Evolutionary conservation across 2,113 vertebrate genomes (phyloP).

Genomic region (Equus przewalskii): DNA sequence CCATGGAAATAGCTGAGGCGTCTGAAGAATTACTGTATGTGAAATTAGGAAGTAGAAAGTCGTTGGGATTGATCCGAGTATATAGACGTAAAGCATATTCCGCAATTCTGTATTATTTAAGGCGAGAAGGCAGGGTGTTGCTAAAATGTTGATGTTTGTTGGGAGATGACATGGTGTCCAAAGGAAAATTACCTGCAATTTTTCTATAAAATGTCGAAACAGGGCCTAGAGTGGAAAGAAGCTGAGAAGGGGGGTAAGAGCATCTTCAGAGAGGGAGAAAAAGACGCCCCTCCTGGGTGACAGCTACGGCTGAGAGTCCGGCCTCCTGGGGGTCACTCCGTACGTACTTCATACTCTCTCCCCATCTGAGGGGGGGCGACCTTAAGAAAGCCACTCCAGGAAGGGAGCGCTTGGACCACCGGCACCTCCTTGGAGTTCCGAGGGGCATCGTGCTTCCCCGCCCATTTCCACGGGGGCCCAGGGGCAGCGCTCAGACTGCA

Average conservation of each 20-base stretch:
- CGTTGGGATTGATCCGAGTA: neutral
- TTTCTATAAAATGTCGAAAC: neutral
- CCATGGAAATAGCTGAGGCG: neutral
- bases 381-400: neutral
- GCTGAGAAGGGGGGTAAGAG: neutral
- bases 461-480: neutral
- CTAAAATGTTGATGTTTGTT: neutral
- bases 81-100: neutral
- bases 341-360: neutral
- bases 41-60: neutral
- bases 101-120: neutral
- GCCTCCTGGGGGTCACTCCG: neutral
- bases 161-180: neutral
- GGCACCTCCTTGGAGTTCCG: neutral
- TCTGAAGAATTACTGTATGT: neutral
- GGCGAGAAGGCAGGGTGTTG: neutral
- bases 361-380: neutral
- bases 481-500: neutral
- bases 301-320: neutral
- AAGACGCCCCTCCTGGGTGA: too few relatives aligned
- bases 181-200: neutral
- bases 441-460: accelerated
- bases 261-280: neutral
- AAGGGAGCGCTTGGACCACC: neutral
- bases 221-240: neutral